Conservation (phyloP, 64 coral and sea anemone genomes). For the Hydrozoanthus tunicans region DNA sequence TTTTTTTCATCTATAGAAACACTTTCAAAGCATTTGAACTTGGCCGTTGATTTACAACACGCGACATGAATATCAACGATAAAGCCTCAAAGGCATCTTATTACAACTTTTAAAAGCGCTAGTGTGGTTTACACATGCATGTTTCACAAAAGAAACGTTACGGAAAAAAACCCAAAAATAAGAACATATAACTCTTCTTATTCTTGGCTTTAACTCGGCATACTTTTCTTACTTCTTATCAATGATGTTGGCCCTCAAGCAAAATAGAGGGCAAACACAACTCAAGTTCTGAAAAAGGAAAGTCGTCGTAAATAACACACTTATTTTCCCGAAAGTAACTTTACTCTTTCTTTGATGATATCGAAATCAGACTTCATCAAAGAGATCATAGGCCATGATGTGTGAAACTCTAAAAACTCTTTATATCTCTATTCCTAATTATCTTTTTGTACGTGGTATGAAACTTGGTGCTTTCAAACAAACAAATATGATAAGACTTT, state of each 20-base stretch:
- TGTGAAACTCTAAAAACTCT: not conserved
- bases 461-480: not conserved
- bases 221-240: not conserved
- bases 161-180: not conserved
- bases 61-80: not conserved
- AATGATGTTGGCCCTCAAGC: not conserved
- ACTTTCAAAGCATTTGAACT: not conserved
- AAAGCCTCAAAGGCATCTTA: not conserved
- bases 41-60: not conserved
- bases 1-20: not conserved
- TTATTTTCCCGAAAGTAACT: conserved; percentile 6
- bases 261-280: not conserved
- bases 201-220: not conserved
- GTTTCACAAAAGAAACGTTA: not conserved
- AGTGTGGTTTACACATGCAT: not conserved
- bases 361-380: not conserved
- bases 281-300: not conserved
- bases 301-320: not conserved
- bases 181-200: not conserved
- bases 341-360: not conserved
- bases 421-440: not conserved
- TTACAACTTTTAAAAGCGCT: not conserved
- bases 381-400: not conserved
- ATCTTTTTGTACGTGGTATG: conserved; percentile 27
- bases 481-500: conserved; percentile 2